Evolutionary conservation across 2,888 invertebrate genomes (phyloP), one percentile per base, ranked within the genome.

Genomic region (Auanema sp.): DNA sequence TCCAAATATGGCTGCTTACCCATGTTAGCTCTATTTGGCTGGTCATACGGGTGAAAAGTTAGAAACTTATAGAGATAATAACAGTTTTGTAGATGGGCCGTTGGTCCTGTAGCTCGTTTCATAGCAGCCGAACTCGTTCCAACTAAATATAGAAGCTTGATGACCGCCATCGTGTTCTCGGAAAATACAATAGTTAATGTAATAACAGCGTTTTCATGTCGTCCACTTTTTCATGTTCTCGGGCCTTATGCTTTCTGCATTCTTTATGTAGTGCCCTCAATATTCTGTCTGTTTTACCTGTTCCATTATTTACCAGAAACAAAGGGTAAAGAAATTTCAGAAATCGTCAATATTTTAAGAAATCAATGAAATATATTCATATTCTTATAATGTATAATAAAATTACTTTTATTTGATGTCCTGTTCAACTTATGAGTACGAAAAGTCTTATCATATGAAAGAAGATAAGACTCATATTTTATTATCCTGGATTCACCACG

Each of bases 231-330:
- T 44, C 47, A 60, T 43, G n/a, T 54, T 24, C 21, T 60, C 21
- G 60, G 60, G 6, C 60, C 60, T 4, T 60, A 53, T 2, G 60
- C 60, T 11, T 72, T 79, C 56, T 58, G 75, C n/a, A 69, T 74
- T n/a, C 60, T 79, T 23, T 78, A 79, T 66, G 72, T 79, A 21
- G 25, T 77, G 5, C 79, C 79, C 10, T 79, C 78, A 12, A 54
- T 64, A 33, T 24, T 78, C 40, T 74, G 71, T 51, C 64, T 79
- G 47, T 60, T 71, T 51, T 75, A 72, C 66, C 60, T 79, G 24
- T 75, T 72, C 65, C 58, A 73, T 16, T 78, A 69, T 57, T 69
- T 79, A 60, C 79, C 79, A 10, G 79, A 79, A 60, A 79, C 78
- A 8, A 60, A 60, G 14, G 60, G 60, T 12, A 40, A 49, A 2